Conservation (phyloP, 2,113 vertebrate genomes). For the Periophthalmus modestus region DNA sequence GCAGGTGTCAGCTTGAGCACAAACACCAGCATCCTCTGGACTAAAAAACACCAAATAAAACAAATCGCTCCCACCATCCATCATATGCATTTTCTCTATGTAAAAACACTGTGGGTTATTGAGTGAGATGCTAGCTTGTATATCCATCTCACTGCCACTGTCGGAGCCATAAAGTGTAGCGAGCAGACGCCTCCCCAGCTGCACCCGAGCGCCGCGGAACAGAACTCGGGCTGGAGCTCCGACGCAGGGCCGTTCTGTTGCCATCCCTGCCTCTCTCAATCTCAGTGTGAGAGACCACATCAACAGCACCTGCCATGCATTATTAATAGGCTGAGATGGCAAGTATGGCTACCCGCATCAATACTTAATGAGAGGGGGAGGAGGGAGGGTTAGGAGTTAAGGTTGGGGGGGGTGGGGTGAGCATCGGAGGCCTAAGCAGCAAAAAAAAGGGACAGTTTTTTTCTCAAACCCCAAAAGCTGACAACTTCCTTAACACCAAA, state of each 20-base stretch:
- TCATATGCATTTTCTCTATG: slow-evolving; percentile 59
- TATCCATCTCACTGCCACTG: slow-evolving; percentile 65
- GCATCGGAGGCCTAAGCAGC: slow-evolving; percentile 52
- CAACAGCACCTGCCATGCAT: slow-evolving; percentile 97
- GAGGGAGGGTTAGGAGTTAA: slow-evolving; percentile 49
- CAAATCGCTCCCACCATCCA: slow-evolving; percentile 49
- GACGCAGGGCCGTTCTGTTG: slow-evolving; percentile 77
- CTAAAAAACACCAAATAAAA: slow-evolving; percentile 49
- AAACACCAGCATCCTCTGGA: slow-evolving; percentile 16
- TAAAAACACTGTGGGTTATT: slow-evolving; percentile 59
- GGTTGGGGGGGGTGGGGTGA: slow-evolving; percentile 36
- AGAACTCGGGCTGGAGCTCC: slow-evolving; percentile 63
- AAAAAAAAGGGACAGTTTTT: slow-evolving; percentile 67
- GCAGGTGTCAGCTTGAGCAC: slow-evolving; percentile 34
- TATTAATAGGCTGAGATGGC: slow-evolving; percentile 99
- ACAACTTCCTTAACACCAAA: slow-evolving; percentile 62
- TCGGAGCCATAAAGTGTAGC: slow-evolving; percentile 65
- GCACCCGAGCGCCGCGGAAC: slow-evolving; percentile 39
- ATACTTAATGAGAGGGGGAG: slow-evolving; percentile 72
- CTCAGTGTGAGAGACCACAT: slow-evolving; percentile 98
- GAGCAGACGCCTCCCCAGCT: slow-evolving; percentile 39
- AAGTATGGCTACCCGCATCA: slow-evolving; percentile 89
- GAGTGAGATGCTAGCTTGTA: slow-evolving; percentile 67
- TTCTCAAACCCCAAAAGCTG: slow-evolving; percentile 57
- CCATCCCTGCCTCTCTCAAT: slow-evolving; percentile 83